Evolutionary conservation across 2,888 invertebrate species (phyloP), one percentile per base, ranked within the genome.

Genomic region (Drosophila nr. medialis): DNA sequence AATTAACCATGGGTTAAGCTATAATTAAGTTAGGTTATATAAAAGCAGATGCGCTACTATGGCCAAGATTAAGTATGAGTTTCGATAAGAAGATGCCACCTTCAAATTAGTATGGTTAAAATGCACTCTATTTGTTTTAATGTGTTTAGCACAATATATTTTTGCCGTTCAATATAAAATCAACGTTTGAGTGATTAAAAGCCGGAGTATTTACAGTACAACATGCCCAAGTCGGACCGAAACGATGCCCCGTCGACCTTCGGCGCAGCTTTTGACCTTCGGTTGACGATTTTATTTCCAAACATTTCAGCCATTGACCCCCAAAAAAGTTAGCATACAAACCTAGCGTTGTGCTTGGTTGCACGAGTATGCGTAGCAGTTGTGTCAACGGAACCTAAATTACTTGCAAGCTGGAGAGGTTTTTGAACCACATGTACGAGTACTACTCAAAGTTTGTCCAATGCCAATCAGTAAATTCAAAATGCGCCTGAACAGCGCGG

Each of bases 341-440:
- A 42, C 54, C 78, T 62, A 59, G 73, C 36, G 45, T 10, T 68
- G 56, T 30, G 29, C 18, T 34, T 18, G 30, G 56, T 49, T 64
- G 49, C 11, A 60, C 34, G 32, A 34, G 45, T 51, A n/a, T 51
- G 21, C 62, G 48, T 21, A 55, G 62, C 78, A 81, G 71, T 79
- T 85, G 74, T 81, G 84, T 85, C 84, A 85, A 89, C 90, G 88
- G 77, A 85, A 80, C 90, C 85, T 73, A 64, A 89, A 85, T 85
- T 87, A 89, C 61, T 72, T 71, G 70, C 48, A 32, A 79, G 64
- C 38, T 82, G 62, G 62, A 77, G 86, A 82, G 86, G 83, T 87
- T 90, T 85, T 85, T 90, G 90, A 90, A 85, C 88, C 65, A 77
- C 48, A 59, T 60, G 54, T 54, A 24, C 30, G 30, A 69, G 54